Percentiles rank a stretch among this genome's conserved stretches.
Evolutionary conservation across 2,113 vertebrate genomes (phyloP).

Genomic region (Cavia aperea): DNA sequence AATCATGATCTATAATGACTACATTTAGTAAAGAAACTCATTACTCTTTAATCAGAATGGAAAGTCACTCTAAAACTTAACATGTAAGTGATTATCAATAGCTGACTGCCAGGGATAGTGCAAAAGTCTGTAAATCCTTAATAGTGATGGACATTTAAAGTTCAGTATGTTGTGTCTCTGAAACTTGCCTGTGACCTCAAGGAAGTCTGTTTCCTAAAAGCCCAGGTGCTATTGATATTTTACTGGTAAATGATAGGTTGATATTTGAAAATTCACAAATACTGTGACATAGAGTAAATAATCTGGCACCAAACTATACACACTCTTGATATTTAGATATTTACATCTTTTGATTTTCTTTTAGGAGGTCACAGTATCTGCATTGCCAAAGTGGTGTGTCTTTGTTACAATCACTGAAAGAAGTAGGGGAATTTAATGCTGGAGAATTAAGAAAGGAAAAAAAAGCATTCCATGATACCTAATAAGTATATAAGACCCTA

Average conservation of each 20-base stretch:
- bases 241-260: not conserved
- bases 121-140: not conserved
- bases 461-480: rapidly evolving
- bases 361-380: not conserved
- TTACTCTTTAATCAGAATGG: not conserved
- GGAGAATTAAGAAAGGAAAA: not conserved
- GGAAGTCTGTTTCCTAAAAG: not conserved
- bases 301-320: not conserved
- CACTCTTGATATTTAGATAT: not conserved
- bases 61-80: not conserved
- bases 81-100: not conserved
- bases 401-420: not conserved
- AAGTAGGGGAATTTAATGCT: not conserved
- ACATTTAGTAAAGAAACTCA: not conserved
- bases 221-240: not conserved
- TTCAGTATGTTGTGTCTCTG: not conserved
- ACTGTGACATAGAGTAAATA: not conserved
- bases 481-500: not conserved
- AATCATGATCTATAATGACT: not conserved
- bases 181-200: not conserved
- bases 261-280: not conserved
- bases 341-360: not conserved
- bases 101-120: not conserved
- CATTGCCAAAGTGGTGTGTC: not conserved
- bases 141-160: not conserved